phyloP scores from a whole-genome alignment of 37 sponge, comb jelly and placozoan species.

The Mnemiopsis leidyi region DNA sequence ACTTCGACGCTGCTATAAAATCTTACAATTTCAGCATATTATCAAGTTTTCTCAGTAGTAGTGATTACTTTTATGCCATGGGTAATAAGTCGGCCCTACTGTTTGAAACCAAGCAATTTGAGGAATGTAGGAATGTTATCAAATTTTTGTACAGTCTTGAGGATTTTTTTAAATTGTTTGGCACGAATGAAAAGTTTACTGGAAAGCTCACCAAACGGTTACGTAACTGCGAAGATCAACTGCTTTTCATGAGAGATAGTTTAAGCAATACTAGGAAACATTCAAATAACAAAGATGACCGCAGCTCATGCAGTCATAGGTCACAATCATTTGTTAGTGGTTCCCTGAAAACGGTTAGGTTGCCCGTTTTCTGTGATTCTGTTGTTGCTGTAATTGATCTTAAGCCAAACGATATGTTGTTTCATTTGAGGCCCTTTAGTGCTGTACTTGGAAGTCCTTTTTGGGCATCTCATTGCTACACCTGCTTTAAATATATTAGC shows the following conservation, averaged over 20 bases:
- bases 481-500: neutral
- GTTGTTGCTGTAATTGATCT: neutral
- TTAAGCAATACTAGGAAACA: neutral
- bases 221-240: neutral
- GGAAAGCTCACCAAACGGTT: neutral
- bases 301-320: neutral
- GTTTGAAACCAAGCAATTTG: neutral
- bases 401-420: neutral
- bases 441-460: neutral
- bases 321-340: neutral
- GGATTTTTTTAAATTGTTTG: neutral
- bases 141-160: neutral
- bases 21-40: neutral
- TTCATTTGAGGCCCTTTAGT: neutral
- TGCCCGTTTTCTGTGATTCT: neutral
- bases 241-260: too few relatives aligned
- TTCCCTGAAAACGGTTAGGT: neutral
- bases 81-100: conserved; percentile 1
- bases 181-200: neutral
- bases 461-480: neutral
- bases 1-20: neutral
- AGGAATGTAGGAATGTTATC: neutral
- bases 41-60: neutral
- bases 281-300: neutral
- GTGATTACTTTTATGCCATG: neutral